These are phyloP conservation scores for Lutraria rhynchaena DNA, from an alignment of 1,140 invertebrate species.

Conservation along the genomic window DNA sequence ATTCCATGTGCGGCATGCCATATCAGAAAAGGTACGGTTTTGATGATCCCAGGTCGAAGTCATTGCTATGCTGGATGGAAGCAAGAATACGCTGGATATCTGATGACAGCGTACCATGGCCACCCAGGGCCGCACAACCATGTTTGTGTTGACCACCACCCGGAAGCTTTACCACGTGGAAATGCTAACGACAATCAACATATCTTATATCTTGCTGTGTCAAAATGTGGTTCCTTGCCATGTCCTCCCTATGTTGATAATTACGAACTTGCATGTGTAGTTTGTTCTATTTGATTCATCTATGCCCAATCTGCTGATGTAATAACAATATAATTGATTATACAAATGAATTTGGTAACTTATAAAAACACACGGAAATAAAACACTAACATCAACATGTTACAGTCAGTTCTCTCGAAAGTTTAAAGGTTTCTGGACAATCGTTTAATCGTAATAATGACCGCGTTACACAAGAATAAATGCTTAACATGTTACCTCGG, in stretches of 20 bases:
- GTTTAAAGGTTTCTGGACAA: no score
- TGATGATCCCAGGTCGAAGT: slow-evolving; percentile 58
- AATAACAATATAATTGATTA: no score
- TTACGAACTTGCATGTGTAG: slow-evolving; percentile 63
- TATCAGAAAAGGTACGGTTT: not conserved
- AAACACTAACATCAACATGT: no score
- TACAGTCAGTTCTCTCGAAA: no score
- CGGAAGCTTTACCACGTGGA: slow-evolving; percentile 34
- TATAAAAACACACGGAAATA: no score
- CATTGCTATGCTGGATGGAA: slow-evolving; percentile 59
- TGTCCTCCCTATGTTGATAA: slow-evolving; percentile 63
- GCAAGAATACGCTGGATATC: slow-evolving; percentile 61
- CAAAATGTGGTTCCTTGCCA: slow-evolving; percentile 59
- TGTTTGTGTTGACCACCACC: slow-evolving; percentile 62
- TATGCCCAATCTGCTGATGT: no score
- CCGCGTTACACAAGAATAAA: no score
- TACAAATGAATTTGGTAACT: no score
- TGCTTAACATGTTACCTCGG: no score
- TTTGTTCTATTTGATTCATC: no score
- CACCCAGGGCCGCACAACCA: slow-evolving; percentile 23
- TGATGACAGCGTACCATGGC: slow-evolving; percentile 48
- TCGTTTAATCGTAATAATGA: no score
- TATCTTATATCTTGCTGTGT: slow-evolving; percentile 56
- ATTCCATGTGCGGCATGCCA: slow-evolving; percentile 60
- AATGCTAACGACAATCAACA: slow-evolving; percentile 15